Evolutionary conservation across 2,888 invertebrate species (phyloP).

Genomic region (Cantharis rustica): DNA sequence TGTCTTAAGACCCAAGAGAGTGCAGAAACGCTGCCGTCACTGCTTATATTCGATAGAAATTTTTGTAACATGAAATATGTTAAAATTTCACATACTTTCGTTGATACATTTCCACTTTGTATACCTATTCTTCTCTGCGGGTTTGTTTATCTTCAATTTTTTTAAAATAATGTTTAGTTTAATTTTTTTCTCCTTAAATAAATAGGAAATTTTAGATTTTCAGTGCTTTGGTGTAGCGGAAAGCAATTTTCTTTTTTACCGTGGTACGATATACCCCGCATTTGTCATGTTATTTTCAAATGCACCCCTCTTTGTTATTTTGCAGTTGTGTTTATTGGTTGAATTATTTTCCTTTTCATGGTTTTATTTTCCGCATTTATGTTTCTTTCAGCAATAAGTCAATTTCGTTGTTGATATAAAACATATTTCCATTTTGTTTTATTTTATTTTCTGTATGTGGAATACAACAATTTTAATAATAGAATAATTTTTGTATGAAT

Average conservation of each 20-base stretch:
- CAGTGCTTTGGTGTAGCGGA: not conserved
- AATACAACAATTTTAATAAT: not conserved
- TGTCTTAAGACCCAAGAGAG: not conserved
- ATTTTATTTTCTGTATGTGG: not conserved
- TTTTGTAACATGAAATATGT: not conserved
- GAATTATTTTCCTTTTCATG: not conserved
- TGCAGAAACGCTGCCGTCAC: not conserved
- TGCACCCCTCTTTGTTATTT: not conserved
- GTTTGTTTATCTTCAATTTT: not conserved
- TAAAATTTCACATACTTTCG: not conserved
- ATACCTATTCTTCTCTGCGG: not conserved
- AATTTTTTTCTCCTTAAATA: not conserved
- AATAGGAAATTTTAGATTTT: not conserved
- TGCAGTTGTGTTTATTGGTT: not conserved
- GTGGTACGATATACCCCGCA: not conserved
- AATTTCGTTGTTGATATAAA: not conserved
- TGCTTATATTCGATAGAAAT: not conserved
- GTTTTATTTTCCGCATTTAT: not conserved
- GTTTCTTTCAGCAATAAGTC: not conserved
- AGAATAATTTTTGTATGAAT: conserved; percentile 11
- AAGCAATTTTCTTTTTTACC: conserved; percentile 1
- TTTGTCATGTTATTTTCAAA: not conserved
- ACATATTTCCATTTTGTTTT: not conserved
- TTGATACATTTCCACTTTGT: not conserved
- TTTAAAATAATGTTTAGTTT: not conserved